Percentiles rank a stretch among this genome's conserved stretches.
These are phyloP conservation scores for Opisthograptis luteolata DNA, from an alignment of 2,888 invertebrate species.

Conservation along the genomic window DNA sequence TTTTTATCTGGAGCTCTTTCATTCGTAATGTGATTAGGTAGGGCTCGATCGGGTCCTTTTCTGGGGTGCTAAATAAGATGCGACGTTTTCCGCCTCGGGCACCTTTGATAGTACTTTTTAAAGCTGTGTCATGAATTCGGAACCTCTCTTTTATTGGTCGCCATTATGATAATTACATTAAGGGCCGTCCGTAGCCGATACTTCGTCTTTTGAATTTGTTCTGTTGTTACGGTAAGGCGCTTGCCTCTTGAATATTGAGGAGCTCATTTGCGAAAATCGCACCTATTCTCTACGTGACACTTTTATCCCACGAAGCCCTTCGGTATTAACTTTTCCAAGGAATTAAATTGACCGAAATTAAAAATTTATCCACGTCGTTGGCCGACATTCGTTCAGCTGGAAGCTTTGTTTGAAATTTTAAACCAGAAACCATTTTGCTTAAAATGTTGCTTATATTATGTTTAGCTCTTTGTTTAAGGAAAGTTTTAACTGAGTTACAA, in stretches of 20 bases:
- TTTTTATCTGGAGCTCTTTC: slow-evolving; percentile 77
- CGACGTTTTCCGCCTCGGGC: slow-evolving; percentile 81
- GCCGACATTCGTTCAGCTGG: slow-evolving; percentile 28
- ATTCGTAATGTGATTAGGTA: slow-evolving; percentile 80
- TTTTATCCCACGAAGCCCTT: slow-evolving; percentile 55
- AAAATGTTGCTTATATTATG: no score
- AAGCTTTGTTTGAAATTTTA: slow-evolving; percentile 29
- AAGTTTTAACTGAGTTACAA: no score
- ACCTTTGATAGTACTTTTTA: slow-evolving; percentile 67
- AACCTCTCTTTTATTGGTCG: slow-evolving; percentile 82
- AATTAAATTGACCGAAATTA: slow-evolving; percentile 58
- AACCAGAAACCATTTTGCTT: no score
- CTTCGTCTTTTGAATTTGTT: slow-evolving; percentile 81
- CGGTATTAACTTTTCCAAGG: slow-evolving; percentile 34
- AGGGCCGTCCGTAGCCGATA: slow-evolving; percentile 76
- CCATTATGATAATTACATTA: slow-evolving; percentile 83
- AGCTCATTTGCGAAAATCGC: slow-evolving; percentile 80
- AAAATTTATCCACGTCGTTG: slow-evolving; percentile 50
- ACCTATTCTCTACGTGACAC: slow-evolving; percentile 79
- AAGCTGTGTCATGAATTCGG: slow-evolving; percentile 80
- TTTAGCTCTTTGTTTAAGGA: no score
- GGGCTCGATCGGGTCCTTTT: slow-evolving; percentile 60
- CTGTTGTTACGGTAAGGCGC: slow-evolving; percentile 77
- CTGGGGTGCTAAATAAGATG: slow-evolving; percentile 81
- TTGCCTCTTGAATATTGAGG: slow-evolving; percentile 79